Base-by-base conservation (phyloP, 2,888 invertebrate species). In the Sabellastarte sp. region DNA sequence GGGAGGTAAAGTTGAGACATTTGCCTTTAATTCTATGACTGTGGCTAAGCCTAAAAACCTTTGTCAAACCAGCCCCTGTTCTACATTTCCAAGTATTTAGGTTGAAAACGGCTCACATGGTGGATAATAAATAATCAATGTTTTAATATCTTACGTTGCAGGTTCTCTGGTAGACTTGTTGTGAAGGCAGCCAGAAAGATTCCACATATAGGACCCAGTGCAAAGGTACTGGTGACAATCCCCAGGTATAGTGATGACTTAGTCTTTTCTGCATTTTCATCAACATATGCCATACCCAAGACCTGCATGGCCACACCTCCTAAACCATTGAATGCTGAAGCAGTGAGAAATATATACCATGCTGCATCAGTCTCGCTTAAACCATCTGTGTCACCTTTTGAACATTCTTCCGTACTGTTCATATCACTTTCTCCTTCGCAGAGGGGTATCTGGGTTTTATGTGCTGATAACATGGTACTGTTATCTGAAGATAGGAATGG, bases 221-320 rank as follows among this genome's bases (percentile, higher is more conserved):
- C 59, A 32, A 59, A 67, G 63, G 67, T 56, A 29, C 64, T 57
- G 20, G 68, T 60, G 41, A 41, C 10, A 5, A 20, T 20, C 77
- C 78, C 78, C 1, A 78, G 67, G 53, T 75, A 77, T 1, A 79
- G 55, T 0, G 76, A 74, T 15, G 77, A 71, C 15, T 68, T 65
- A 4, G 65, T 57, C 26, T 69, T 69, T 15, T 69, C 63, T 41
- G 70, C 70, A 60, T 79, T 77, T 50, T 79, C 79, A 41, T 79
- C 76, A 2, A 79, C 68, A 64, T 77, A 79, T 26, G 74, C 74
- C 3, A 77, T 72, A 1, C 76, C 76, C 3, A 78, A 72, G 0
- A 76, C 74, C 59, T 73, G 74, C 66, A 76, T 68, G 26, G 58
- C 63, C 3, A 67, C 63, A 15, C 58, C 50, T 3, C 70, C 72